Conservation (phyloP, 2,888 invertebrate species). For the Lobophora halterata region DNA sequence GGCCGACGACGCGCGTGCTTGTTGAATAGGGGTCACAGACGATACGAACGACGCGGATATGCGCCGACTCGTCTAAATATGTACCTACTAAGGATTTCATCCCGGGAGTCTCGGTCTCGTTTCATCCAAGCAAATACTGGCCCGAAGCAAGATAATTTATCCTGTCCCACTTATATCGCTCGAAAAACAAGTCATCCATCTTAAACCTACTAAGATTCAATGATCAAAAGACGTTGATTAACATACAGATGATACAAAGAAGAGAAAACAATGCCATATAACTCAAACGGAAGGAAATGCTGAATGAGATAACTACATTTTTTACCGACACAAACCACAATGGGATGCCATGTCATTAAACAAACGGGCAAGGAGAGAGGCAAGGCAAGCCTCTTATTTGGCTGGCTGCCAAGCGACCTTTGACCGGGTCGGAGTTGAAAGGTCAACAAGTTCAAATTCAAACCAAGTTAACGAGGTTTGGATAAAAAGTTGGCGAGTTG, state of each 20-base stretch:
- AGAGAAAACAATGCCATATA: too few relatives aligned
- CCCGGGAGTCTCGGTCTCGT: too few relatives aligned
- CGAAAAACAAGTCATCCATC: too few relatives aligned
- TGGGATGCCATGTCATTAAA: constrained; percentile 9
- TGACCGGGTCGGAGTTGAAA: constrained; percentile 19
- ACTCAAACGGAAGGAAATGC: constrained; percentile 11
- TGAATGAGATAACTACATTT: background rate
- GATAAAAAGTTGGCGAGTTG: constrained; percentile 9
- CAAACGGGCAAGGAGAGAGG: constrained; percentile 13
- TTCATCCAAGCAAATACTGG: too few relatives aligned
- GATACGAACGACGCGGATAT: constrained; percentile 49
- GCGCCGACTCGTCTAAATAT: constrained; percentile 13
- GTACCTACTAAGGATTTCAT: too few relatives aligned
- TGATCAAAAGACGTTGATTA: too few relatives aligned
- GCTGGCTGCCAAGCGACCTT: constrained; percentile 21
- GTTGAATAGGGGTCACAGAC: constrained; percentile 57
- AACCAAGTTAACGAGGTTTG: background rate
- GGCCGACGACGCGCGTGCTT: constrained; percentile 54
- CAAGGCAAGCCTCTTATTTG: constrained; percentile 21
- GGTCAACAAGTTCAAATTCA: constrained; percentile 6
- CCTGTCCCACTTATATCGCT: too few relatives aligned
- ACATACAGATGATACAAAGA: too few relatives aligned
- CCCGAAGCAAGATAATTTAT: too few relatives aligned
- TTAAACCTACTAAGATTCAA: too few relatives aligned
- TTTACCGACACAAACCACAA: constrained; percentile 9